phyloP scores from a whole-genome alignment of 1,140 invertebrate genomes.

The Anagrus nilaparvatae region DNA sequence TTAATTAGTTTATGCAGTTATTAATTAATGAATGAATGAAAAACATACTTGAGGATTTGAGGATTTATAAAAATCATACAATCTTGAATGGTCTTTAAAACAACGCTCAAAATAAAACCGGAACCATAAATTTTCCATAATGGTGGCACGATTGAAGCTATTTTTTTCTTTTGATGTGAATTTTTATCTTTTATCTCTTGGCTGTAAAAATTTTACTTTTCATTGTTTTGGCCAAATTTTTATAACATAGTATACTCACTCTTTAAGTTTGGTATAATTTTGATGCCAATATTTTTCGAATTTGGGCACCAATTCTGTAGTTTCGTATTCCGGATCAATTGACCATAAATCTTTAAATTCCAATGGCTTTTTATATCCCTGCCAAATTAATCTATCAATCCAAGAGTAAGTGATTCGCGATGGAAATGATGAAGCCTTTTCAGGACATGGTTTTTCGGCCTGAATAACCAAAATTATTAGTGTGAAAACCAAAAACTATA shows the following conservation, averaged over 20 bases:
- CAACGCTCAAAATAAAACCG: constrained; percentile 69
- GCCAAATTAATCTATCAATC: constrained; percentile 77
- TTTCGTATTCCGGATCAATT: constrained; percentile 73
- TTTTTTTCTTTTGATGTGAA: constrained; percentile 50
- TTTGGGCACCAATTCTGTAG: constrained; percentile 62
- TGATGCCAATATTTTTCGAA: constrained; percentile 80
- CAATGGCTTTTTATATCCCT: constrained; percentile 73
- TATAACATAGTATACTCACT: constrained; percentile 32
- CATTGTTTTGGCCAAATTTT: constrained; percentile 59
- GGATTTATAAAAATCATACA: constrained; percentile 80
- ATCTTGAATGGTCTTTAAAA: constrained; percentile 77
- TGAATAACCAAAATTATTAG: constrained; percentile 18
- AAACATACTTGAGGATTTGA: constrained; percentile 53
- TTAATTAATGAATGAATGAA: background rate
- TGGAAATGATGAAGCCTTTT: constrained; percentile 72
- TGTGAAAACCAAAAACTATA: too few relatives aligned
- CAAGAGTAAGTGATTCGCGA: constrained; percentile 82
- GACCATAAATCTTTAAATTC: constrained; percentile 79
- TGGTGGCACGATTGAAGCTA: constrained; percentile 62
- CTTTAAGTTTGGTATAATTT: constrained; percentile 45
- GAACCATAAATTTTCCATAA: constrained; percentile 71
- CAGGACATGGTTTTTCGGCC: constrained; percentile 76
- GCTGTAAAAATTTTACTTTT: too few relatives aligned
- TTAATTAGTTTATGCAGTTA: constrained; percentile 1
- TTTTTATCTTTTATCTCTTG: too few relatives aligned